Conservation (phyloP, 2,113 vertebrate species). For the Otis tarda region DNA sequence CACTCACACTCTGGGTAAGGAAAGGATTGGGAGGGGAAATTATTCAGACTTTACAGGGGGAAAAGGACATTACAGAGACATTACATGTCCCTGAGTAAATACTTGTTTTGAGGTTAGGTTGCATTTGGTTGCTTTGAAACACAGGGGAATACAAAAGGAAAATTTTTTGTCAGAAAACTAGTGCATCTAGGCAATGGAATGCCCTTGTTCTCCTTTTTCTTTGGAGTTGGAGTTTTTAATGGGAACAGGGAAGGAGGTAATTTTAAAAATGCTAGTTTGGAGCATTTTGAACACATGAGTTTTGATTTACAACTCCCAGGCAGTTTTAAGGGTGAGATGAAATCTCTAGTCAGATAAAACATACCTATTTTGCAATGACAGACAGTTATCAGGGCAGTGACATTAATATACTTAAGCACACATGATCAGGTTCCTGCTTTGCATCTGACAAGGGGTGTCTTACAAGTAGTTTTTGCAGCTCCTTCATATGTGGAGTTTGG, state of each 20-base stretch:
- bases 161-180: neutral
- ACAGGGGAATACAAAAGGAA: neutral
- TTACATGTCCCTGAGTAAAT: neutral
- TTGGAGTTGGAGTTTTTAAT: neutral
- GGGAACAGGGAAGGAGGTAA: neutral
- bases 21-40: neutral
- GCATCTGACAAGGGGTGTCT: neutral
- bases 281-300: neutral
- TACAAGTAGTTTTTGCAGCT: neutral
- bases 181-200: neutral
- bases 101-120: neutral
- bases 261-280: neutral
- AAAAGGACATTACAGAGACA: neutral
- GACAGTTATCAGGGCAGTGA: neutral
- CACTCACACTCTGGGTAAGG: neutral
- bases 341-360: neutral
- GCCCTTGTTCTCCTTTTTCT: neutral
- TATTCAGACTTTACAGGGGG: neutral
- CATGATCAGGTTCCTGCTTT: neutral
- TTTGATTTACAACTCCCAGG: neutral
- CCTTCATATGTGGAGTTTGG: neutral
- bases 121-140: neutral
- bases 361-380: neutral
- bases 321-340: neutral
- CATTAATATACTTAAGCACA: neutral